Conservation (phyloP, 2,113 vertebrate species). For the Hipposideros armiger region DNA sequence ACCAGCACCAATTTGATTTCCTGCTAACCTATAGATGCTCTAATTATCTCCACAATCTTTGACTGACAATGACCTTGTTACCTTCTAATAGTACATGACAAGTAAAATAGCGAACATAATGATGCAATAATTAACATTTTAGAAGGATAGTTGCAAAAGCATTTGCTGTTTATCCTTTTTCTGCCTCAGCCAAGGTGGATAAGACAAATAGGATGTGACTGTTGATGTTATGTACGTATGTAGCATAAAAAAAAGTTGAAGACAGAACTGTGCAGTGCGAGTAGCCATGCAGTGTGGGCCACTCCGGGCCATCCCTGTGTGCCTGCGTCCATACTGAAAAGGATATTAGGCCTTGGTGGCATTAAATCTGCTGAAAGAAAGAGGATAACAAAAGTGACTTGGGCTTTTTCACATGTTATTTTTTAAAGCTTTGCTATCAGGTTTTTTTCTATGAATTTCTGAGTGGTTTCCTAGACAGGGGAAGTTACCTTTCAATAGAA, state of each 20-base stretch:
- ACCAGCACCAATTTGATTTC: conserved; percentile 67
- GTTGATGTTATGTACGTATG: accelerated
- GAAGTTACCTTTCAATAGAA: background rate
- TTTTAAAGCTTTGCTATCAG: background rate
- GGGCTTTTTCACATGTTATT: background rate
- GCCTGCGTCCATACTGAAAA: background rate
- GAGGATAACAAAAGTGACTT: background rate
- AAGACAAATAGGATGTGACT: background rate
- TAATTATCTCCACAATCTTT: conserved; percentile 79
- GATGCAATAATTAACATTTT: conserved; percentile 70
- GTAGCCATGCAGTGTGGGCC: accelerated
- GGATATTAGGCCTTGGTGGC: background rate
- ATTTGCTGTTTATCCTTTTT: conserved; percentile 64
- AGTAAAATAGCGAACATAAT: conserved; percentile 66
- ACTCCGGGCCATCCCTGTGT: background rate
- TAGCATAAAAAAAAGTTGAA: background rate
- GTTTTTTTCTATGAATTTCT: background rate
- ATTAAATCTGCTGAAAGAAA: background rate
- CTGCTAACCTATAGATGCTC: conserved; percentile 70
- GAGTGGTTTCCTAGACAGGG: background rate
- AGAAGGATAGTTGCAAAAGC: conserved; percentile 8
- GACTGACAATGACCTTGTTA: conserved; percentile 77
- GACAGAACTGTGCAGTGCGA: background rate
- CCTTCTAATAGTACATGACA: conserved; percentile 71
- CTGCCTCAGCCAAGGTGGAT: conserved; percentile 64